Evolutionary conservation across 1,140 invertebrate genomes (phyloP).

Genomic region (Semibalanus balanoides): DNA sequence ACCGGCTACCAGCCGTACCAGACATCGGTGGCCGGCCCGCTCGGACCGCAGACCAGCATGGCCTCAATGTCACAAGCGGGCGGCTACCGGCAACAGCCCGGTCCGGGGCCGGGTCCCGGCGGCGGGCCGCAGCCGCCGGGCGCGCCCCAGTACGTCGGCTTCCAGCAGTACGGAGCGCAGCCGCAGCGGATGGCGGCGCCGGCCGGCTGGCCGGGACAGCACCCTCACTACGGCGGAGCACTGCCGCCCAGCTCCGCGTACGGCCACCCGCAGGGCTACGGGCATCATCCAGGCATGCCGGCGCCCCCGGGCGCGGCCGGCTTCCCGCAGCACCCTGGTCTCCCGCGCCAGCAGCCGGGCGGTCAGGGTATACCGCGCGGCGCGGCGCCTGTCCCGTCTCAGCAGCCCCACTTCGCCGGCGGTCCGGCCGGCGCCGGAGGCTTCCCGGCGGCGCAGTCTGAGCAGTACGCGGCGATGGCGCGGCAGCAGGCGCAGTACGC

Average conservation of each 20-base stretch:
- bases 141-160: not conserved
- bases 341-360: not conserved
- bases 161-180: not conserved
- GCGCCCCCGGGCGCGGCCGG: too few species aligned
- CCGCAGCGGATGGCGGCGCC: not conserved
- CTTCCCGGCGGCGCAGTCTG: not conserved
- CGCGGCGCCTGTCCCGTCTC: too few species aligned
- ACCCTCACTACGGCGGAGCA: not conserved
- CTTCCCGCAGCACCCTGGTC: not conserved
- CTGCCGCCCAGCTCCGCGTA: conserved; percentile 6
- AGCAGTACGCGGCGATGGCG: not conserved
- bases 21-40: too few species aligned
- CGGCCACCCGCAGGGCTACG: not conserved
- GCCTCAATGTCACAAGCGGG: not conserved
- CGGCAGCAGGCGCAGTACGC: not conserved
- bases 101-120: too few species aligned
- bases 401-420: not conserved
- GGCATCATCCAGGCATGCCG: not conserved
- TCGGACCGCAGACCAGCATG: not conserved
- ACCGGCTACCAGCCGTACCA: not conserved
- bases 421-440: not conserved
- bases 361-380: too few species aligned
- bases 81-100: not conserved
- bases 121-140: not conserved
- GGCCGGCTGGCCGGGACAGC: not conserved